Evolutionary conservation across 2,888 invertebrate genomes (phyloP), one percentile per base, ranked within the genome.

Genomic region (Exocentrus adspersus): DNA sequence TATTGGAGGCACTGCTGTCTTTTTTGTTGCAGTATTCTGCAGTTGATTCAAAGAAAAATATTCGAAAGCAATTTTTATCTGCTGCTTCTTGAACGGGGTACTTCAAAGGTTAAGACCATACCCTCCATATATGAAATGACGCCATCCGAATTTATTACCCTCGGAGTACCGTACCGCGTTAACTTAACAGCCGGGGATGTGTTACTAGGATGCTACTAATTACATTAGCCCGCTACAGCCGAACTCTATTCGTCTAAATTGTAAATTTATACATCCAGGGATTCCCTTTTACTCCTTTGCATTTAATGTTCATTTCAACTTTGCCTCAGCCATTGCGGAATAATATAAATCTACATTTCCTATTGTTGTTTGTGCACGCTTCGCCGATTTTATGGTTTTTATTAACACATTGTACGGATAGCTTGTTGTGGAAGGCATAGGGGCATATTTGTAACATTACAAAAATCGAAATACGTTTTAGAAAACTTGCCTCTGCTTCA

Each of bases 171-270:
- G 67, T 67, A 68, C 72, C 30, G 70, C 67, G 70, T 71, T 73
- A 73, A 75, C 75, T 75, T 75, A 77, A 77, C 75, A 76, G 74
- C 77, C 70, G 64, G 77, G 77, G 75, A 77, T 76, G 75, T 76
- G 77, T 77, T 77, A 72, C 75, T 54, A 62, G 76, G 74, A 77
- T 78, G 75, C 72, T 71, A 70, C 75, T 79, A 79, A 80, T 79
- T 79, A 75, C 78, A 75, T 79, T 78, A 77, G 70, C 74, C 72
- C 65, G 68, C 75, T 74, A 72, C 73, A 72, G 71, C 73, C 73
- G 68, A 78, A 77, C 72, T 72, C 72, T 74, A 70, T 75, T 75
- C 70, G 69, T 68, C 70, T 68, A 71, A 74, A 75, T 76, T 73
- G 75, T 69, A 74, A 74, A 76, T 76, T 76, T 75, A 74, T 74